Evolutionary conservation across 1,140 invertebrate species (phyloP), one percentile per base, ranked within the genome.

Genomic region (Gonioctena quinquepunctata): DNA sequence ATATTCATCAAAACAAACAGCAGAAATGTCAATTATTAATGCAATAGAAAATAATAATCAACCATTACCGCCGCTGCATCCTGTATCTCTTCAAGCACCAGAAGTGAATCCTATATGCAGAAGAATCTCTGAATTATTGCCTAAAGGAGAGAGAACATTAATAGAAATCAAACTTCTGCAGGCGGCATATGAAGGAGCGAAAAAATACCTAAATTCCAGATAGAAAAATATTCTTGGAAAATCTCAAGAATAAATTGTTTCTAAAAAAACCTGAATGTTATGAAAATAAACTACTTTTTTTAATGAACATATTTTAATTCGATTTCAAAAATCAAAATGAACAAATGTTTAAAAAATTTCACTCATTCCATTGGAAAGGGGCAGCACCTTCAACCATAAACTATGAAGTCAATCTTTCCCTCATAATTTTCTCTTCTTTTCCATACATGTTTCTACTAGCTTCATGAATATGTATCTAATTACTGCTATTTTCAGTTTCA

Each of bases 1-100:
- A 42, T 42, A 6, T 42, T 56, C 54, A 56, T 56, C 54, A 56
- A 56, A n/a, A 56, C n/a, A n/a, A n/a, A n/a, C n/a, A n/a, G n/a
- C n/a, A n/a, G n/a, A n/a, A n/a, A n/a, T n/a, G n/a, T n/a, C n/a
- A n/a, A n/a, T n/a, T n/a, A n/a, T n/a, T n/a, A n/a, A n/a, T n/a
- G n/a, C n/a, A n/a, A n/a, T n/a, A 19, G 21, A 56, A 19, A 56
- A 56, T 21, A 56, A 19, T 56, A 56, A 56, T 56, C 33, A 42
- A 42, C 33, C 33, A 42, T 42, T 42, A 19, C 54, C 16, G 54
- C 16, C 21, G n/a, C 54, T 56, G 54, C 21, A 3, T 19, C 54
- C 16, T 22, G n/a, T 21, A 54, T 42, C 33, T 42, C 33, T 42
- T 42, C 33, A 42, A 42, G 33, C 33, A 42, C 6, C 33, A 42